phyloP scores from a whole-genome alignment of 2,888 invertebrate genomes.

The Automeris io region DNA sequence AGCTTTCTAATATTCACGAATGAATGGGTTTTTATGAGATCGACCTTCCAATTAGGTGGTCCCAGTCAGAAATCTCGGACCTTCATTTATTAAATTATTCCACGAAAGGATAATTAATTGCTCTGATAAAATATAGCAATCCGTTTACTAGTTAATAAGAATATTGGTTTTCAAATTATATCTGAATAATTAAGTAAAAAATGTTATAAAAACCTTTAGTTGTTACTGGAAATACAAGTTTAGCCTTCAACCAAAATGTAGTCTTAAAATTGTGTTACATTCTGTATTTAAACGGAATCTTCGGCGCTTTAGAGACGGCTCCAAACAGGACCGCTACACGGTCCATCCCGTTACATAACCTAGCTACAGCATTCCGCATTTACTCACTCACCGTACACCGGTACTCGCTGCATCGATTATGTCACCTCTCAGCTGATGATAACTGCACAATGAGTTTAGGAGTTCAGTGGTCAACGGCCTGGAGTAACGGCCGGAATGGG shows the following conservation, averaged over 20 bases:
- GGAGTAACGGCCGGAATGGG: conserved; percentile 24
- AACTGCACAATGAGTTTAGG: conserved; percentile 43
- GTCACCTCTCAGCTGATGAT: conserved; percentile 67
- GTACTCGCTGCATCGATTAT: conserved; percentile 73
- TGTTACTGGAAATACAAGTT: too few relatives aligned
- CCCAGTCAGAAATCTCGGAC: conserved; percentile 33
- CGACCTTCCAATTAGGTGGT: conserved; percentile 47
- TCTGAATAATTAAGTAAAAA: too few relatives aligned
- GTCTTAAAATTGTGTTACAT: conserved; percentile 21
- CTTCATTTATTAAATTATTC: conserved; percentile 23
- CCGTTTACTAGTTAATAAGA: too few relatives aligned
- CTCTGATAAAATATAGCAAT: conserved; percentile 17
- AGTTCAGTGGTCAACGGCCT: conserved; percentile 34
- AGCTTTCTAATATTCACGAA: conserved; percentile 29
- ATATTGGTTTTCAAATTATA: too few relatives aligned
- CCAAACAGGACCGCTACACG: conserved; percentile 10
- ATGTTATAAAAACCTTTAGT: conserved; percentile 2
- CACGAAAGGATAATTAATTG: conserved; percentile 5
- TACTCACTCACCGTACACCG: conserved; percentile 52
- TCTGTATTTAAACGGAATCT: conserved; percentile 21
- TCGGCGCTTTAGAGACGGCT: conserved; percentile 10
- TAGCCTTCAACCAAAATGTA: too few relatives aligned
- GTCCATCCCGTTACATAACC: conserved; percentile 58
- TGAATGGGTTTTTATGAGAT: conserved; percentile 38
- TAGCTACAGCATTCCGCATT: conserved; percentile 53